Percentiles rank a stretch among this genome's conserved stretches.
These are phyloP conservation scores for Sylvicola cinctus DNA, from an alignment of 2,888 invertebrate species.

Conservation along the genomic window DNA sequence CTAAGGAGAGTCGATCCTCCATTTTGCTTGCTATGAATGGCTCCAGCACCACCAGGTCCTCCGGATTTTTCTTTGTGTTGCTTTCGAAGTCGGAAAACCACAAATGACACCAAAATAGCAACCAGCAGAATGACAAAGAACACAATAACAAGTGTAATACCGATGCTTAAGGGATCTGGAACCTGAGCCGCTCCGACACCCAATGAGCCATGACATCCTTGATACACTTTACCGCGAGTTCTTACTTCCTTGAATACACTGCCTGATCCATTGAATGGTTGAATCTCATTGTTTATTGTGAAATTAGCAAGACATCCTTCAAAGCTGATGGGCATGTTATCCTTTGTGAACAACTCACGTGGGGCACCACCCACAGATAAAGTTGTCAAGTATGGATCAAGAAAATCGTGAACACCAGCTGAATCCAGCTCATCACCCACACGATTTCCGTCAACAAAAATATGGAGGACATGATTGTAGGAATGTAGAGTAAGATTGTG, in stretches of 20 bases:
- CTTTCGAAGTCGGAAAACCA: constrained; percentile 75
- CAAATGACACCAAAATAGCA: constrained; percentile 74
- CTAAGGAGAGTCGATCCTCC: constrained; percentile 48
- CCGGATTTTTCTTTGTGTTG: constrained; percentile 72
- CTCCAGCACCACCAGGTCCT: constrained; percentile 27
- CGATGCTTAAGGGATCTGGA: constrained; percentile 76
- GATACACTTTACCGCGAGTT: constrained; percentile 47
- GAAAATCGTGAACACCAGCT: constrained; percentile 73
- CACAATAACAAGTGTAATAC: constrained; percentile 80
- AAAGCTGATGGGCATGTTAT: constrained; percentile 39
- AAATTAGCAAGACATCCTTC: constrained; percentile 83
- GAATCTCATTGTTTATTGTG: constrained; percentile 69
- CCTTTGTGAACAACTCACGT: constrained; percentile 32
- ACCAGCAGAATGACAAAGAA: constrained; percentile 81
- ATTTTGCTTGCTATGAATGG: constrained; percentile 58
- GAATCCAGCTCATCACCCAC: constrained; percentile 73
- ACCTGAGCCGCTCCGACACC: constrained; percentile 58
- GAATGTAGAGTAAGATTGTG: constrained; percentile 66
- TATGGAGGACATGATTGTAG: constrained; percentile 43
- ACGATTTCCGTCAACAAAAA: constrained; percentile 46
- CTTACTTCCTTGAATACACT: constrained; percentile 52
- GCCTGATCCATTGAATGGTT: constrained; percentile 76
- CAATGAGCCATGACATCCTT: constrained; percentile 54
- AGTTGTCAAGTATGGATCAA: constrained; percentile 71
- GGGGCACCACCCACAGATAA: constrained; percentile 62